Conservation (phyloP, 2,797 vertebrate species). For the Acanthis flammea region DNA sequence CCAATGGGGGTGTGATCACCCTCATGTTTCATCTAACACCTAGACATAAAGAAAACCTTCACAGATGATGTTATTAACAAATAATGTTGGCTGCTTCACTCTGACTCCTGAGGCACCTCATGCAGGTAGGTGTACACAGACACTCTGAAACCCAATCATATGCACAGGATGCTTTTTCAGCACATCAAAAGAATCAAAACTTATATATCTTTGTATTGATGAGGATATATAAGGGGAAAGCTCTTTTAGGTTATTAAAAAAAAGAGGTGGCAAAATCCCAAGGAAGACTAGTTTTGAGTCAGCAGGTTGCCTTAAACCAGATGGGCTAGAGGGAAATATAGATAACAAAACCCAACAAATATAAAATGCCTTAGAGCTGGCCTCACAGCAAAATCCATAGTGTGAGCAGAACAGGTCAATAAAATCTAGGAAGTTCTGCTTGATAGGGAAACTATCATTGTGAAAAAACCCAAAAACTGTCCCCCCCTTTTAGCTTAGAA, state of each 20-base stretch:
- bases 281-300: not conserved
- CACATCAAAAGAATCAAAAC: not conserved
- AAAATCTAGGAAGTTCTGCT: not conserved
- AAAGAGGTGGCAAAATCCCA: not conserved
- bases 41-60: not conserved
- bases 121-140: no score
- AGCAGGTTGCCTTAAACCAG: not conserved
- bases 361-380: not conserved
- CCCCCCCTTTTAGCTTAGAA: not conserved
- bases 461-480: not conserved
- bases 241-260: not conserved
- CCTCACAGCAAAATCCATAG: not conserved
- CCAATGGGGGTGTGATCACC: not conserved
- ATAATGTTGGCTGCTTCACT: not conserved
- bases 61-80: not conserved
- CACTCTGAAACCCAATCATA: not conserved
- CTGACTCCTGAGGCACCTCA: not conserved
- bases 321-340: not conserved
- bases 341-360: rapidly evolving
- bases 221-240: not conserved
- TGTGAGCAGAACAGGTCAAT: not conserved
- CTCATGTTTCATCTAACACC: not conserved
- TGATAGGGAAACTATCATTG: not conserved
- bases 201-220: not conserved
- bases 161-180: not conserved